Conservation (phyloP, 1,140 invertebrate species). For the Drepana arcuata region DNA sequence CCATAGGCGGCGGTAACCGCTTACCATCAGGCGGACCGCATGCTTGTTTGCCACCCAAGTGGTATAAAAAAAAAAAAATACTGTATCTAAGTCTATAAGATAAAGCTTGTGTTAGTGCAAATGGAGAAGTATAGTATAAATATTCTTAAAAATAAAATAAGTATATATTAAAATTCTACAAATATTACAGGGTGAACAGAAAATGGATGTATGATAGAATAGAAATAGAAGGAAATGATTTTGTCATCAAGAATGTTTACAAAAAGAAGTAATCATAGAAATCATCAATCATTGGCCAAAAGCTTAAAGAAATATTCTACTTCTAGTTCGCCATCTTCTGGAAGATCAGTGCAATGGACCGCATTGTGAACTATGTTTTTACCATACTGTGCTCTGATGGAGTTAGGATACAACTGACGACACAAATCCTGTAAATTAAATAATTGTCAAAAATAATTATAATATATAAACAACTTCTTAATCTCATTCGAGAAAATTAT, state of each 20-base stretch:
- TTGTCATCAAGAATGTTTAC: slow-evolving; percentile 31
- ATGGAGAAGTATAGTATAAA: too few relatives aligned
- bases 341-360: slow-evolving; percentile 93
- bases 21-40: too few relatives aligned
- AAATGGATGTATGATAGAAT: slow-evolving; percentile 71
- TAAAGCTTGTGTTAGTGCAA: too few relatives aligned
- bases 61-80: too few relatives aligned
- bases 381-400: slow-evolving; percentile 89
- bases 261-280: slow-evolving; percentile 26
- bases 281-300: slow-evolving; percentile 45
- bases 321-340: slow-evolving; percentile 88
- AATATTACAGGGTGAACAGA: slow-evolving; percentile 58
- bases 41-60: too few relatives aligned
- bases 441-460: too few relatives aligned
- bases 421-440: slow-evolving; percentile 81
- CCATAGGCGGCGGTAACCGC: too few relatives aligned
- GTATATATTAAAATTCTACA: too few relatives aligned
- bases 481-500: too few relatives aligned
- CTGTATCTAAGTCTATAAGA: too few relatives aligned
- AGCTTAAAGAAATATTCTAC: slow-evolving; percentile 87
- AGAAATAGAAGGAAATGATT: slow-evolving; percentile 68
- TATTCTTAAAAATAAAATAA: too few relatives aligned
- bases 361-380: slow-evolving; percentile 88
- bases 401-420: slow-evolving; percentile 85
- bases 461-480: too few relatives aligned